These are phyloP conservation scores for Oceanites oceanicus DNA, from an alignment of 2,113 vertebrate genomes.

Conservation along the genomic window DNA sequence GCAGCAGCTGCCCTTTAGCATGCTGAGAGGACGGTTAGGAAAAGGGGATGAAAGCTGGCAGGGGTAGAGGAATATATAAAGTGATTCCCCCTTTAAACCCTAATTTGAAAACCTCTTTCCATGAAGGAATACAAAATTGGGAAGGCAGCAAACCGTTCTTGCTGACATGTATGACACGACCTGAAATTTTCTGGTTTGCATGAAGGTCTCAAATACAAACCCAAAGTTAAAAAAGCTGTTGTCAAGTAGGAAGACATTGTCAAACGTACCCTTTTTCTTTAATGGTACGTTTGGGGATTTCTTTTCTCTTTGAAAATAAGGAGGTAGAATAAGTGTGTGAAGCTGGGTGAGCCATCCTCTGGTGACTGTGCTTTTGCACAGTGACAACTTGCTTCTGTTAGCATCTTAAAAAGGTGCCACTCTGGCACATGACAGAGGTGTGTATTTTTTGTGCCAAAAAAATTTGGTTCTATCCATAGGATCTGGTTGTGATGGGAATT, in stretches of 20 bases:
- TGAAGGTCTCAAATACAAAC: not conserved
- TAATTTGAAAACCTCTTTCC: not conserved
- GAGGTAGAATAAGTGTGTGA: not conserved
- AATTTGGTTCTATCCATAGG: not conserved
- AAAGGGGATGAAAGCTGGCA: not conserved
- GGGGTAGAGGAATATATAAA: not conserved
- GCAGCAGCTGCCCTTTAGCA: not conserved
- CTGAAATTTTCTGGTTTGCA: not conserved
- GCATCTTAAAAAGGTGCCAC: not conserved
- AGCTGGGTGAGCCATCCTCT: not conserved
- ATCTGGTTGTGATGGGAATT: not conserved
- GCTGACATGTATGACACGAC: accelerated
- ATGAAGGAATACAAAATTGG: not conserved
- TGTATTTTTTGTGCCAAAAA: not conserved
- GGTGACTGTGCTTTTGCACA: not conserved
- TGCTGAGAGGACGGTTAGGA: accelerated
- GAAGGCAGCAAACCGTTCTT: not conserved
- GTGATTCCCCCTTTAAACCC: not conserved
- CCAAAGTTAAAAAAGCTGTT: not conserved
- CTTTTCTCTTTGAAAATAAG: not conserved
- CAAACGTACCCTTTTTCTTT: not conserved
- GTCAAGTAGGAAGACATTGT: not conserved
- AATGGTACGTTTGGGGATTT: not conserved
- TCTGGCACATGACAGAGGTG: not conserved
- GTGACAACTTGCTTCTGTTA: not conserved